Conservation (phyloP, 2,888 invertebrate species). For the Frankliniella intonsa region DNA sequence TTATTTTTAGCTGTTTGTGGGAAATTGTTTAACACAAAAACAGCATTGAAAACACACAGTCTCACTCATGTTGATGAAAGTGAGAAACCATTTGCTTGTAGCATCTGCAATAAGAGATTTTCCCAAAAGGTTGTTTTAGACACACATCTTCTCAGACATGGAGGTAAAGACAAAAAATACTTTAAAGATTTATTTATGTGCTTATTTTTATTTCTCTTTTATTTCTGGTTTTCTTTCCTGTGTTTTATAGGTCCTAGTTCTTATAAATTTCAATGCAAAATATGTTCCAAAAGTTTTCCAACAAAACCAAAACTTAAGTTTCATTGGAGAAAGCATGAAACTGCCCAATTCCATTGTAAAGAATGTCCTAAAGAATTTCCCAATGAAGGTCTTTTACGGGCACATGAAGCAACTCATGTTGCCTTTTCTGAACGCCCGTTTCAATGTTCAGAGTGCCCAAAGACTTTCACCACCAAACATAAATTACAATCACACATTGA, state of each 20-base stretch:
- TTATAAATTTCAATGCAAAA: constrained; percentile 36
- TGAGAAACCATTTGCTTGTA: constrained; percentile 45
- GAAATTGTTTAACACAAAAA: constrained; percentile 36
- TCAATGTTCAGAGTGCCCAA: not conserved
- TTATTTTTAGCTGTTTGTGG: constrained; percentile 35
- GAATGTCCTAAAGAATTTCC: constrained; percentile 37
- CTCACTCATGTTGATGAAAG: constrained; percentile 46
- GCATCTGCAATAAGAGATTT: constrained; percentile 48
- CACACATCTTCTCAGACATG: constrained; percentile 48
- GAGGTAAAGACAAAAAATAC: constrained; percentile 36
- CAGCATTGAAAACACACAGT: constrained; percentile 48
- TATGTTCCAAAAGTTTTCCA: constrained; percentile 37
- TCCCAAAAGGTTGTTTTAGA: constrained; percentile 48
- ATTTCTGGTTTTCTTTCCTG: constrained; percentile 27
- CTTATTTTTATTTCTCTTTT: constrained; percentile 24
- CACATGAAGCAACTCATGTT: not conserved
- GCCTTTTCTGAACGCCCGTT: not conserved
- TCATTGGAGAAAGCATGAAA: constrained; percentile 38
- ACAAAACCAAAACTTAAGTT: constrained; percentile 38
- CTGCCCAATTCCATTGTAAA: constrained; percentile 36
- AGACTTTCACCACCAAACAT: not conserved
- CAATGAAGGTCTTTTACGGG: not conserved
- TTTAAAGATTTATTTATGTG: not conserved
- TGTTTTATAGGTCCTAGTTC: constrained; percentile 33
- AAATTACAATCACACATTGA: not conserved